Conservation (phyloP, 2,888 invertebrate genomes). For the Pachliopta kotzebuea region DNA sequence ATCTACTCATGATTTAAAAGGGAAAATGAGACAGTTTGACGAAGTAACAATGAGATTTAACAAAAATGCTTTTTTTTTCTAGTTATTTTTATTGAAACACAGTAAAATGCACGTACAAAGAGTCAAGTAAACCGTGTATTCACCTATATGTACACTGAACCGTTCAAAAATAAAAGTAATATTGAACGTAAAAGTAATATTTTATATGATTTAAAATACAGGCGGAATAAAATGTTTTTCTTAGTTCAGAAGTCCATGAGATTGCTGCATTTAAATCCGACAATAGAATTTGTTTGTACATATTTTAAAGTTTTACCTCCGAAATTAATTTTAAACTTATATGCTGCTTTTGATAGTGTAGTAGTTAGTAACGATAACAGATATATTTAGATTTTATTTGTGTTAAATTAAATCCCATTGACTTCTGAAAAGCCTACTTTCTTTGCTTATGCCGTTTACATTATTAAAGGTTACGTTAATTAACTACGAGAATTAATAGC, state of each 20-base stretch:
- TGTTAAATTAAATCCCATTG: constrained; percentile 22
- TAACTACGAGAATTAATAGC: constrained; percentile 24
- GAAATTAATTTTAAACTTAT: neutral
- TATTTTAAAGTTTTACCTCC: neutral
- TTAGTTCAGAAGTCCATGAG: constrained; percentile 28
- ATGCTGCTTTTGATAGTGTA: neutral
- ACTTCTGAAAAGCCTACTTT: constrained; percentile 23
- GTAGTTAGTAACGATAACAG: too few relatives aligned
- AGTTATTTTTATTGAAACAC: constrained; percentile 29
- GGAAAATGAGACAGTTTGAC: constrained; percentile 3
- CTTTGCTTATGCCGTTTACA: constrained; percentile 23
- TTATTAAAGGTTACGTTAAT: constrained; percentile 16
- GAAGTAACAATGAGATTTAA: constrained; percentile 10
- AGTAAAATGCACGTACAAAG: constrained; percentile 31
- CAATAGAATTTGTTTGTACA: neutral
- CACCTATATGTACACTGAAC: constrained; percentile 28
- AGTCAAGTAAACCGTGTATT: constrained; percentile 25
- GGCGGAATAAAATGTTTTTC: constrained; percentile 30
- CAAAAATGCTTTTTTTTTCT: constrained; percentile 25
- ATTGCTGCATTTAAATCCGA: constrained; percentile 4
- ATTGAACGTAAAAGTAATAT: constrained; percentile 30
- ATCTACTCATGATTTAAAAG: neutral
- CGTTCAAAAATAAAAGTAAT: constrained; percentile 29
- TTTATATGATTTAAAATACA: constrained; percentile 31
- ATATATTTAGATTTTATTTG: neutral